Evolutionary conservation across 2,113 vertebrate genomes (phyloP), one percentile per base, ranked within the genome.

Genomic region (Lepidothrix coronata): DNA sequence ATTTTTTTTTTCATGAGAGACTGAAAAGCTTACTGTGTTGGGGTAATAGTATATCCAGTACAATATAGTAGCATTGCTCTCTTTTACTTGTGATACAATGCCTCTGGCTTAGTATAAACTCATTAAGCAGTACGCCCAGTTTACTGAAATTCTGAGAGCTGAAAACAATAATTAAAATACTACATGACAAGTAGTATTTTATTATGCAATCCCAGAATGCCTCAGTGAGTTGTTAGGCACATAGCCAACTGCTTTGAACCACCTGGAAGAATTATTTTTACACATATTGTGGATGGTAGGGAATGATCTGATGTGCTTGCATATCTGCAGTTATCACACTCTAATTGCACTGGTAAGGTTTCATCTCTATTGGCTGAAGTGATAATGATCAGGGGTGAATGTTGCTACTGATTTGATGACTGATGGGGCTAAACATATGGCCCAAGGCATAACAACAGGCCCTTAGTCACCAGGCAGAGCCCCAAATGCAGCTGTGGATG

Each of bases 111-210:
- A 77, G 17, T 44, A 39, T 48, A 85, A 91, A 51, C n/a, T 91
- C 51, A 62, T 89, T 95, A 88, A 46, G 73, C 67, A 78, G 49
- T 48, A 91, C 43, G 0, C 67, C 58, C 31, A 91, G 72, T 96
- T 94, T 95, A 81, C 87, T 75, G 57, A 81, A 95, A 81, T 88
- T 77, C 55, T 95, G 66, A 57, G 95, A 91, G 68, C 48, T 87
- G 82, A 94, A 94, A 95, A 85, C 59, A 87, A 76, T 95, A 93
- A 92, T 90, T 93, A 95, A 95, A 95, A 62, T 78, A 93, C 84
- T 66, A 28, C 20, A 27, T 61, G 83, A 91, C 80, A 92, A 77
- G 72, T 71, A 87, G 49, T 94, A 63, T 89, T 96, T 95, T 89
- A 81, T 92, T 91, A 68, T 80, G 66, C 41, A 57, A 44, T 88